A percentile compares a stretch with the other conserved stretches of the same genome.
These are phyloP conservation scores for Phylloscopus trochilus DNA, from an alignment of 2,113 vertebrate species.

Conservation along the genomic window DNA sequence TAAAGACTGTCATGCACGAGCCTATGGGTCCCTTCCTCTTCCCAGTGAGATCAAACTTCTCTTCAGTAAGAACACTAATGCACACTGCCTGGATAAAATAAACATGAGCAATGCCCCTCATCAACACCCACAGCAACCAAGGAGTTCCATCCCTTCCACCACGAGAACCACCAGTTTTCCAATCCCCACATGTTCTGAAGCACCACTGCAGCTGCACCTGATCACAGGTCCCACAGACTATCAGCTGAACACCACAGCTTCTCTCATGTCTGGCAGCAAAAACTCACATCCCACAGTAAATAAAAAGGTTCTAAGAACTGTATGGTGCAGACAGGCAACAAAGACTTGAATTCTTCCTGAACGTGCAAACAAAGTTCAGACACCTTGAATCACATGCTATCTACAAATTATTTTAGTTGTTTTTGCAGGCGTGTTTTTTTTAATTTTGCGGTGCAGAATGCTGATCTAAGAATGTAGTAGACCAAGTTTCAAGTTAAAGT, in stretches of 20 bases:
- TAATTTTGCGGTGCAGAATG: not conserved
- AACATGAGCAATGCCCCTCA: not conserved
- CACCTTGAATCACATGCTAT: rapidly evolving
- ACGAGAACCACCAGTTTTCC: not conserved
- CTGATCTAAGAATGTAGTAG: not conserved
- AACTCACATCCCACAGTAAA: not conserved
- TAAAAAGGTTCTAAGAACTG: not conserved
- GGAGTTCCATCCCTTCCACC: not conserved
- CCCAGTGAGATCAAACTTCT: not conserved
- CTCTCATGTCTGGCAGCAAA: not conserved
- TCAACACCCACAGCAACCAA: not conserved
- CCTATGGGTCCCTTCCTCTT: not conserved
- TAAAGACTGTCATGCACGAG: not conserved
- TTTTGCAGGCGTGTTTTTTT: not conserved
- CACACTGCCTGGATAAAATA: not conserved
- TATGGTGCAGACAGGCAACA: not conserved
- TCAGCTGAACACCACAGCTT: not conserved
- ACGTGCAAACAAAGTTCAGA: not conserved
- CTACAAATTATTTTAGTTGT: not conserved
- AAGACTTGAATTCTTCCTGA: not conserved
- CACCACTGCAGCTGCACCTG: not conserved
- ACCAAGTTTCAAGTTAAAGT: not conserved
- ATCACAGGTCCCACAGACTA: not conserved
- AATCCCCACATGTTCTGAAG: rapidly evolving
- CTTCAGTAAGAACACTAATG: not conserved